Evolutionary conservation across 1,140 invertebrate species (phyloP).

Genomic region (Zaprionus africanus): DNA sequence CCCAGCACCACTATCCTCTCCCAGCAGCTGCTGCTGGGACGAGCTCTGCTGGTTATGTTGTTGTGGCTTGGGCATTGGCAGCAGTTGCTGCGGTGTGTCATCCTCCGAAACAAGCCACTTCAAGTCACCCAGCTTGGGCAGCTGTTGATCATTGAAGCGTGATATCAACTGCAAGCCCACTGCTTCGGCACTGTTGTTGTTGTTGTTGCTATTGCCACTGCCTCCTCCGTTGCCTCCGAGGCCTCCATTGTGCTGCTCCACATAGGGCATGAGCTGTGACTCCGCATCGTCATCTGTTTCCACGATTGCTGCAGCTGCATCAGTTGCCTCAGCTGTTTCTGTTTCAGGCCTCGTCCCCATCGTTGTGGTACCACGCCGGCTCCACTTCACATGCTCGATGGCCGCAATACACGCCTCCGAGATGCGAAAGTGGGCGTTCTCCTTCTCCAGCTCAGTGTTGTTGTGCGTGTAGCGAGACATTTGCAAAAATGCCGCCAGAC

Average conservation of each 20-base stretch:
- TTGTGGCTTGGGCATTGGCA: constrained; percentile 88
- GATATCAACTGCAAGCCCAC: constrained; percentile 91
- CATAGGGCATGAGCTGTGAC: constrained; percentile 45
- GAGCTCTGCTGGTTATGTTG: constrained; percentile 21
- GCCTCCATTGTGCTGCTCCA: constrained; percentile 24
- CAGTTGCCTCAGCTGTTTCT: constrained; percentile 20
- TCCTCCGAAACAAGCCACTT: constrained; percentile 92
- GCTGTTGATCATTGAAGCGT: constrained; percentile 90
- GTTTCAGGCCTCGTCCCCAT: not conserved
- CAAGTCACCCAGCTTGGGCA: constrained; percentile 91
- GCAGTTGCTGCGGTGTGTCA: constrained; percentile 91
- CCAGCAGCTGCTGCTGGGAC: constrained; percentile 86
- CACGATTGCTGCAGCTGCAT: not conserved
- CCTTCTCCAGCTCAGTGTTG: constrained; percentile 92
- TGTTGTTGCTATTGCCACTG: not conserved
- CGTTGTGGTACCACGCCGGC: constrained; percentile 10
- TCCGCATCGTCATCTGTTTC: not conserved
- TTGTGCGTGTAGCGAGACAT: constrained; percentile 89
- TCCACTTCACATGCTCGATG: constrained; percentile 89
- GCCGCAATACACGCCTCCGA: constrained; percentile 93
- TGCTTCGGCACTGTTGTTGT: constrained; percentile 88
- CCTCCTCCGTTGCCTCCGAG: no score
- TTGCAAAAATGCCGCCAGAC: constrained; percentile 89
- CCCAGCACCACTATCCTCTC: constrained; percentile 82
- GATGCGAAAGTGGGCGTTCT: constrained; percentile 94